Percentiles rank a stretch among this genome's conserved stretches.
Evolutionary conservation across 2,113 vertebrate genomes (phyloP).

Genomic region (Equus przewalskii): DNA sequence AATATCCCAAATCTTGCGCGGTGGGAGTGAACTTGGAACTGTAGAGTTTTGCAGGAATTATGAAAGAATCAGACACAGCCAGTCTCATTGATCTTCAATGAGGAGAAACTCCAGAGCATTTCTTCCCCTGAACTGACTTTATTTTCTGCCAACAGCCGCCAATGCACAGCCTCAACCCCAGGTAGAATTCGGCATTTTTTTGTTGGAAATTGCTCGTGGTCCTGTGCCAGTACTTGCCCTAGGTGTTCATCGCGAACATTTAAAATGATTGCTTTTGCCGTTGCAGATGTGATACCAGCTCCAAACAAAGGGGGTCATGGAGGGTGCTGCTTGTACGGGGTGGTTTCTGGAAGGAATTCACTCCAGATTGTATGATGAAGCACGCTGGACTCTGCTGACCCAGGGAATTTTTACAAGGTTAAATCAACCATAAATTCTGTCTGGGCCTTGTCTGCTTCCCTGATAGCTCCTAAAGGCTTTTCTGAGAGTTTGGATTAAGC

Average conservation of each 20-base stretch:
- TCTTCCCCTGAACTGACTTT: neutral
- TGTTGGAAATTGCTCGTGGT: neutral
- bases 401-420: slow-evolving; percentile 76
- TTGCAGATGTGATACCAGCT: slow-evolving; percentile 56
- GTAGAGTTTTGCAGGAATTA: slow-evolving; percentile 19
- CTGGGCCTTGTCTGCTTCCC: slow-evolving; percentile 51
- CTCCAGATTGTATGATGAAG: neutral
- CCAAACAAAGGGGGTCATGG: slow-evolving; percentile 56
- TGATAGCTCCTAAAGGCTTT: slow-evolving; percentile 32
- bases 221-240: slow-evolving; percentile 51
- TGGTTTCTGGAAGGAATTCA: slow-evolving; percentile 61
- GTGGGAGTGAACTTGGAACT: neutral
- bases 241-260: slow-evolving; percentile 39
- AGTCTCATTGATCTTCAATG: neutral
- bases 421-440: slow-evolving; percentile 71
- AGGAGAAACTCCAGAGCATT: slow-evolving; percentile 61
- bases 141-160: slow-evolving; percentile 29
- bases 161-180: slow-evolving; percentile 11
- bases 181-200: slow-evolving; percentile 33
- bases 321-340: slow-evolving; percentile 44
- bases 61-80: slow-evolving; percentile 47
- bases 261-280: slow-evolving; percentile 60
- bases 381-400: slow-evolving; percentile 51
- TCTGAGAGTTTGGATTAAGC: slow-evolving; percentile 6
- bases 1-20: neutral